phyloP scores from a whole-genome alignment of 2,797 vertebrate species.

The Crypturellus tataupa region DNA sequence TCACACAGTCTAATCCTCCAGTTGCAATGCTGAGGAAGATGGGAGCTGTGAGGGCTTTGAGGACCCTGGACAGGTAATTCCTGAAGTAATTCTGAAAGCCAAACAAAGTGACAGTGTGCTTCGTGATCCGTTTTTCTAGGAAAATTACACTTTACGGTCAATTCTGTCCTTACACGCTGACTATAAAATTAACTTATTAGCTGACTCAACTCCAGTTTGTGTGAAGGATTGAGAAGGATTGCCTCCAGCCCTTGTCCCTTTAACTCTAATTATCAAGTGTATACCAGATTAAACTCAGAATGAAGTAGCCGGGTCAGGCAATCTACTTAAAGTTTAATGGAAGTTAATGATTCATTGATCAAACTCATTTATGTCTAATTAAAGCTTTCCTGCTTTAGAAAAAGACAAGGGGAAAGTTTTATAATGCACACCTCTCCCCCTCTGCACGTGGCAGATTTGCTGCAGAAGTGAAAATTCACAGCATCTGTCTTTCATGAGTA shows the following conservation, averaged over 20 bases:
- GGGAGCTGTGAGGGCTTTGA: slow-evolving; percentile 31
- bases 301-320: slow-evolving; percentile 77
- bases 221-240: slow-evolving; percentile 58
- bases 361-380: slow-evolving; percentile 84
- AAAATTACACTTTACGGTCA: slow-evolving; percentile 18
- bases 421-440: neutral
- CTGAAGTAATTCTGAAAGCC: slow-evolving; percentile 62
- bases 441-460: neutral
- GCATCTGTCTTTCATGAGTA: slow-evolving; percentile 3
- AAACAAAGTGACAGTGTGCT: slow-evolving; percentile 49
- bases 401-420: slow-evolving; percentile 66
- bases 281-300: slow-evolving; percentile 78
- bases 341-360: slow-evolving; percentile 86
- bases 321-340: slow-evolving; percentile 83
- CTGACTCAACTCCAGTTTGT: slow-evolving; percentile 75
- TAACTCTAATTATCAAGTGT: slow-evolving; percentile 79
- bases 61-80: slow-evolving; percentile 29
- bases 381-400: slow-evolving; percentile 76
- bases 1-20: neutral
- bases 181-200: slow-evolving; percentile 75
- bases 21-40: neutral
- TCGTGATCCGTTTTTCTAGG: slow-evolving; percentile 21
- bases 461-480: slow-evolving; percentile 28
- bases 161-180: slow-evolving; percentile 49
- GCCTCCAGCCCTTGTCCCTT: slow-evolving; percentile 75